Evolutionary conservation across 2,888 invertebrate species (phyloP), one percentile per base, ranked within the genome.

Genomic region (Loripinus fragilis): DNA sequence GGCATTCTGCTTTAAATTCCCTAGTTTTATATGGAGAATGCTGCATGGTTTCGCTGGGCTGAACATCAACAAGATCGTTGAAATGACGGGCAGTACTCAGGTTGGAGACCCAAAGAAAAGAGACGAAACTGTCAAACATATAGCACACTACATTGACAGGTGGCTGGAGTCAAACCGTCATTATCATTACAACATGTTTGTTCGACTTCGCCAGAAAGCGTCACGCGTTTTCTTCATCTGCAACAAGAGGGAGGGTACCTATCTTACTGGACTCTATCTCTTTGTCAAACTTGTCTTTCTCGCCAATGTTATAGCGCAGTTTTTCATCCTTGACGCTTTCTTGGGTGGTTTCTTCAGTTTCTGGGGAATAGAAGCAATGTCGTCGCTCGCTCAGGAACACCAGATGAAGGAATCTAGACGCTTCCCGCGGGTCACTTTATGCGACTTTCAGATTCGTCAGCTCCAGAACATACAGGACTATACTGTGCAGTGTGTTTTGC

Each of bases 1-100:
- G 91, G 94, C 94, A 15, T 93, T 94, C 76, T 86, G 94, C 41
- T 94, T 94, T 90, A 94, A 94, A 86, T 86, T 94, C 52, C 94
- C 94, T 3, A 92, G 93, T 45, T 89, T 94, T 45, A 75, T 94
- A 23, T 94, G 94, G 94, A 87, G 94, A 42, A 90, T 94, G 75
- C 89, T 94, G 75, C 88, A 88, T 64, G 87, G 90, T 17, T 85
- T 83, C n/a, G 89, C 89, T 33, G 92, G 91, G 28, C 80, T 92
- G 30, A 91, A 90, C 80, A 78, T 91, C 76, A 89, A 88, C 72
- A 90, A 90, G 74, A 87, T 91, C 35, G 91, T 91, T 25, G 84
- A 74, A 71, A 83, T 91, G 87, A 88, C 90, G 0, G 84, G 81
- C 20, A 76, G 78, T 33, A 90, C 90, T 10, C 91, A 91, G 72